Percentiles rank a stretch among this genome's conserved stretches.
Conservation (phyloP, 2,888 invertebrate species). For the Helobdella robusta region DNA sequence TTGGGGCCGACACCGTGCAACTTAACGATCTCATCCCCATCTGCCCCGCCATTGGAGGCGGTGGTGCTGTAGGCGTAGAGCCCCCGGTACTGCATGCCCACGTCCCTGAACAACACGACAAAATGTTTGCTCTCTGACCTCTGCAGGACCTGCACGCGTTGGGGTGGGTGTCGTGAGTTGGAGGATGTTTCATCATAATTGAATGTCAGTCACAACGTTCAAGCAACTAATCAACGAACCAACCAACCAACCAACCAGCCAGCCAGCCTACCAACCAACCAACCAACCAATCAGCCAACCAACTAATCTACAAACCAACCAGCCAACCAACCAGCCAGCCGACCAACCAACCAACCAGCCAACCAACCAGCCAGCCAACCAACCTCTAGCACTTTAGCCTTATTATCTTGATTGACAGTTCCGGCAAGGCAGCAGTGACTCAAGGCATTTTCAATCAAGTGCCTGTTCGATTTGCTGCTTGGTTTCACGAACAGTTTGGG, state of each 20-base stretch:
- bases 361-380: too few relatives aligned
- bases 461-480: conserved; percentile 85
- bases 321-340: too few relatives aligned
- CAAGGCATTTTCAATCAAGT: conserved; percentile 66
- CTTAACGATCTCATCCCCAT: conserved; percentile 79
- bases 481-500: conserved; percentile 96
- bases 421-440: conserved; percentile 98
- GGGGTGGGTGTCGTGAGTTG: too few relatives aligned
- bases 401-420: conserved; percentile 84
- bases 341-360: too few relatives aligned
- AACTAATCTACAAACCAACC: too few relatives aligned
- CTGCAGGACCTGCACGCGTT: conserved; percentile 74
- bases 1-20: conserved; percentile 90
- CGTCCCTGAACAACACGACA: conserved; percentile 90
- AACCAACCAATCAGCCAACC: too few relatives aligned
- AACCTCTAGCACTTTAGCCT: conserved; percentile 63
- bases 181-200: too few relatives aligned
- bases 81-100: conserved; percentile 92
- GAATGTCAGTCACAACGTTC: too few relatives aligned
- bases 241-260: too few relatives aligned
- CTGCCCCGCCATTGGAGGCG: too few relatives aligned
- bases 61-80: conserved; percentile 92
- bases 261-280: too few relatives aligned
- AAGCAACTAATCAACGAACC: too few relatives aligned
- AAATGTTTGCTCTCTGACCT: conserved; percentile 94